Conservation (phyloP, 2,113 vertebrate genomes). For the Rhegmatorhina hoffmannsi region DNA sequence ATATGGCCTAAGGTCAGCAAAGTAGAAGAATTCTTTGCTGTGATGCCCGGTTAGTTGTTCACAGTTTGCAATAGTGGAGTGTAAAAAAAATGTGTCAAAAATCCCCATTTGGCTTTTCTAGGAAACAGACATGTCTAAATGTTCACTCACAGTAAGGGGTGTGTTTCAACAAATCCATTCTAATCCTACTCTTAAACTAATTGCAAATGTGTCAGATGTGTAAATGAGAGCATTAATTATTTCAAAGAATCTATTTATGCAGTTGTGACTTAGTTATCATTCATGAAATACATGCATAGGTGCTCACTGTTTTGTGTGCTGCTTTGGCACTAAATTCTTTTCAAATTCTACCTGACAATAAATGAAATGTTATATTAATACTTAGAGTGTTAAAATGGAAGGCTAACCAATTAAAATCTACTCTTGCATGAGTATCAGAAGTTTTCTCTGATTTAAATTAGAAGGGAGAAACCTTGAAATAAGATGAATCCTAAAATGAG, state of each 20-base stretch:
- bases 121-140: neutral
- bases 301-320: neutral
- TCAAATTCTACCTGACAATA: neutral
- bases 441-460: neutral
- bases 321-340: neutral
- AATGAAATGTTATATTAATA: neutral
- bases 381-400: neutral
- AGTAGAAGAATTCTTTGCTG: neutral
- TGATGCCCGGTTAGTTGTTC: neutral
- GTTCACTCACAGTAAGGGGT: neutral
- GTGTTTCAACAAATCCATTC: neutral
- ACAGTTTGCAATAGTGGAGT: neutral
- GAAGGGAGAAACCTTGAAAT: neutral
- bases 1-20: neutral
- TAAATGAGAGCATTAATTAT: slow-evolving; percentile 12
- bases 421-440: neutral
- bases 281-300: neutral
- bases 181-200: neutral
- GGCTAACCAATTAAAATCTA: neutral
- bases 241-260: slow-evolving; percentile 1
- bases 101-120: neutral
- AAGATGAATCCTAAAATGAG: neutral
- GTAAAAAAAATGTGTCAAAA: neutral
- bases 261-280: neutral
- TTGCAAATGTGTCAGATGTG: neutral